Base-by-base conservation (phyloP, 2,888 invertebrate genomes). In the Gryllus longicercus region DNA sequence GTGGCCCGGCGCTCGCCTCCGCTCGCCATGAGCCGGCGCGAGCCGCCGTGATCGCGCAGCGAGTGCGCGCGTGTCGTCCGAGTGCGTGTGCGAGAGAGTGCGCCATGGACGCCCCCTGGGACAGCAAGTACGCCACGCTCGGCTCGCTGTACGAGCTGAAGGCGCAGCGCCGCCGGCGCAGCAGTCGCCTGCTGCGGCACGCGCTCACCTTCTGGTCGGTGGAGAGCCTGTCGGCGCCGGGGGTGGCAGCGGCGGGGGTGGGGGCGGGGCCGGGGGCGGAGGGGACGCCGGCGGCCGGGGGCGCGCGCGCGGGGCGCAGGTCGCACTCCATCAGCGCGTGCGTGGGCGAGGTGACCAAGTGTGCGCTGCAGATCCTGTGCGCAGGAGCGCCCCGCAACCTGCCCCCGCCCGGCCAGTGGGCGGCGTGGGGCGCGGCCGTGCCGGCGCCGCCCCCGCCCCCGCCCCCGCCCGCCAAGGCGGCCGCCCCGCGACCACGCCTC, bases 361-460 rank as follows among this genome's bases (percentile, higher is more conserved):
- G 84, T 78, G 84, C 84, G 5, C 77, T 84, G 80, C 81, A 83
- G 76, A 83, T 84, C 18, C 79, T 84, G 21, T 83, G 81, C 78
- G 81, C 23, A 16, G 78, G 75, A n/a, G 50, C 25, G 77, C 50
- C 50, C 51, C 75, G 12, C 51, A 25, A n/a, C 11, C 79, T 74
- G 77, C 75, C 51, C 16, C 80, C 81, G 25, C 80, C 79, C 11
- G 79, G 80, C 14, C 79, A 80, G 49, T 76, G 78, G 78, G 23
- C 50, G 16, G 16, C n/a, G 16, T n/a, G 63, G 63, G 16, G 63
- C 3, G 16, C 63, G 38, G n/a, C 63, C 63, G 63, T n/a, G 16
- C 14, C 63, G 16, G 16, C 63, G 4, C 1, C 21, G 21, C 21
- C 51, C 12, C 16, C 51, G 1, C 75, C 81, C 8, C 76, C 79